Evolutionary conservation across 1,140 invertebrate genomes (phyloP).

Genomic region (Eriocheir sinensis): DNA sequence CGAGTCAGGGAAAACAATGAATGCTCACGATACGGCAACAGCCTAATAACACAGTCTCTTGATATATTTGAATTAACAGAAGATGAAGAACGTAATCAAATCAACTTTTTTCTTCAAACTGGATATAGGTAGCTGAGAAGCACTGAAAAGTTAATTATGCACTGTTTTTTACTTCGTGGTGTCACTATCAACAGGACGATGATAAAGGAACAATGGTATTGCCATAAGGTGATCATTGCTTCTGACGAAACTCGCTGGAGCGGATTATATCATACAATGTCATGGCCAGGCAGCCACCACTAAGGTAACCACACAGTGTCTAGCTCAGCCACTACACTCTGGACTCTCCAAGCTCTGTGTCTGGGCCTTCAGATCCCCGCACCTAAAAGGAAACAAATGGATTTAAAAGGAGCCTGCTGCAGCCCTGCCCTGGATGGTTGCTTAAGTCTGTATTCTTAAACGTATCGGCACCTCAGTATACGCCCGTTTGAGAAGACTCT

Average conservation of each 20-base stretch:
- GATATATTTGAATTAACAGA: too few relatives aligned
- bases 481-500: too few relatives aligned
- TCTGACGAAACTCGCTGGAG: background rate
- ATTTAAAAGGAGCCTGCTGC: background rate
- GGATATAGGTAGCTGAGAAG: too few relatives aligned
- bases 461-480: too few relatives aligned
- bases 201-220: background rate
- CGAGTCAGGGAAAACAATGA: too few relatives aligned
- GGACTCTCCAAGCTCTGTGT: constrained; percentile 59
- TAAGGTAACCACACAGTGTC: background rate
- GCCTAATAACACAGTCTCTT: too few relatives aligned
- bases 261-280: background rate
- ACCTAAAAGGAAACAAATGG: background rate
- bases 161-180: background rate
- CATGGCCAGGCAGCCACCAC: background rate
- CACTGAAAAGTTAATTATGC: too few relatives aligned
- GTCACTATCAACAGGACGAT: background rate
- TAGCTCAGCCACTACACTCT: constrained; percentile 35
- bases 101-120: too few relatives aligned
- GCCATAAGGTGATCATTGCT: background rate
- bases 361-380: constrained; percentile 45
- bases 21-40: too few relatives aligned
- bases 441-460: too few relatives aligned
- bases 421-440: background rate
- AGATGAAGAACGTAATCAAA: too few relatives aligned